Evolutionary conservation across 2,797 vertebrate genomes (phyloP).

Genomic region (Benthosema pterotum): DNA sequence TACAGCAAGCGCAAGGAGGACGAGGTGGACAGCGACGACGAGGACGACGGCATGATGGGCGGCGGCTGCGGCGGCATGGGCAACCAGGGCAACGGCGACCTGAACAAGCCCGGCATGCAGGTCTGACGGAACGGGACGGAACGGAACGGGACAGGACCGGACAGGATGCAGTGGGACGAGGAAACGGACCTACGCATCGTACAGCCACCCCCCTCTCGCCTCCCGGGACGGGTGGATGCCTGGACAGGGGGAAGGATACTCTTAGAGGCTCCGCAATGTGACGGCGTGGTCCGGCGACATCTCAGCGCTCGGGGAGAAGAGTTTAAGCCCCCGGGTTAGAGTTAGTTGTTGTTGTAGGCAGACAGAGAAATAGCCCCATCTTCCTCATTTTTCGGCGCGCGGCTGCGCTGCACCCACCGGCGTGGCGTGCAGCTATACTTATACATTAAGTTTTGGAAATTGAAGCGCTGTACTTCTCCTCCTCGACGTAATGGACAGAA

Average conservation of each 20-base stretch:
- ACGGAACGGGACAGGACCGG: neutral
- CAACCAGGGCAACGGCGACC: conserved; percentile 78
- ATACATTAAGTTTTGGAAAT: conserved; percentile 28
- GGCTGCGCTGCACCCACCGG: no score
- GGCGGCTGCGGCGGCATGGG: conserved; percentile 13
- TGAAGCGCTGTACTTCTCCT: conserved; percentile 48
- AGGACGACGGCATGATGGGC: conserved; percentile 61
- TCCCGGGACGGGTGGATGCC: no score
- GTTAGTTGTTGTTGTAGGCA: no score
- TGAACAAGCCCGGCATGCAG: conserved; percentile 79
- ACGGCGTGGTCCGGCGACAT: no score
- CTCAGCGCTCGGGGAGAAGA: no score
- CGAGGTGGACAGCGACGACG: conserved; percentile 78
- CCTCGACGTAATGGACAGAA: conserved; percentile 48
- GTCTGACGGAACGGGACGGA: conserved; percentile 66
- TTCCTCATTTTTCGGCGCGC: no score
- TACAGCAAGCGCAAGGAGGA: conserved; percentile 80
- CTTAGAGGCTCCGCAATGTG: no score
- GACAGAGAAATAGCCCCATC: no score
- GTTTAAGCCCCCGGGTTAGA: no score
- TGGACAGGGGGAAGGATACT: no score
- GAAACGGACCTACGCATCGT: no score
- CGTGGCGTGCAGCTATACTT: neutral
- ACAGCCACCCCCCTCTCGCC: no score
- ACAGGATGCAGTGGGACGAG: neutral